A percentile compares a stretch with the other conserved stretches of the same genome.
phyloP scores from a whole-genome alignment of 1,140 invertebrate genomes.

The Ruditapes philippinarum region DNA sequence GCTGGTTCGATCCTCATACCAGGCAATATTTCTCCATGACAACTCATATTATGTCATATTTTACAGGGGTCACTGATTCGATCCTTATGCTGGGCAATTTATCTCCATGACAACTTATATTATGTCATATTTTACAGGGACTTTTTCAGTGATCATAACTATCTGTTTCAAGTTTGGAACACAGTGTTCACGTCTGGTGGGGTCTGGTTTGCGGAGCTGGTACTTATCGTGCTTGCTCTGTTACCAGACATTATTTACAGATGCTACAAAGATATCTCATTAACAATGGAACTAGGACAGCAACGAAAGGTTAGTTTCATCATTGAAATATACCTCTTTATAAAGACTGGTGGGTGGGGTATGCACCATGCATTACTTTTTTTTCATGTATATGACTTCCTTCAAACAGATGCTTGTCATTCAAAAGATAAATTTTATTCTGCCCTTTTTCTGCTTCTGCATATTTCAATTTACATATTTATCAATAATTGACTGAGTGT shows the following conservation, averaged over 20 bases:
- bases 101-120: no score
- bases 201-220: constrained; percentile 89
- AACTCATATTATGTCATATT: no score
- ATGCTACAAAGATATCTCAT: constrained; percentile 67
- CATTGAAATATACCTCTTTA: background rate
- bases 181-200: constrained; percentile 69
- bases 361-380: background rate
- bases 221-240: constrained; percentile 88
- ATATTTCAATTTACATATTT: no score
- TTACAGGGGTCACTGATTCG: no score
- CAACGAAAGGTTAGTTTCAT: constrained; percentile 39
- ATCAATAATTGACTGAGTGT: no score
- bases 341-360: background rate
- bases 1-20: no score
- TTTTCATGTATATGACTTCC: background rate
- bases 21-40: no score
- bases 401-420: background rate
- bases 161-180: constrained; percentile 42
- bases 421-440: background rate
- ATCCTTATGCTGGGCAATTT: no score
- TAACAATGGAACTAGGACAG: background rate
- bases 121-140: constrained; percentile 25
- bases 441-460: no score
- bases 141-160: constrained; percentile 44
- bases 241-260: constrained; percentile 88